phyloP scores from a whole-genome alignment of 2,113 vertebrate species.

The Tragulus kanchil region DNA sequence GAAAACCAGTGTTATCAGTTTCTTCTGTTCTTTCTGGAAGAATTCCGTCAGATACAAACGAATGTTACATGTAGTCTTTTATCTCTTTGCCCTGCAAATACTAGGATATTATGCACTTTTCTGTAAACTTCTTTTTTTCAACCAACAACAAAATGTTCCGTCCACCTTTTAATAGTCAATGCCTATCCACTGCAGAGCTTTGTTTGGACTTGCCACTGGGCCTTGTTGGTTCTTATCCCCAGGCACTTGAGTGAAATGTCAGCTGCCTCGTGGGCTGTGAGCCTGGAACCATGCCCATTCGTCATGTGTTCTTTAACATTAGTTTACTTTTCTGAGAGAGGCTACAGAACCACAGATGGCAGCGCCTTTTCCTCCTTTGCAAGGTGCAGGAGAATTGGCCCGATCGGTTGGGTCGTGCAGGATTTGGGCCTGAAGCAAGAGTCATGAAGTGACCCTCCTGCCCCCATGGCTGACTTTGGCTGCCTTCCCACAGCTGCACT shows the following conservation, averaged over 20 bases:
- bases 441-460: neutral
- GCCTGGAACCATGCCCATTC: neutral
- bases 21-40: neutral
- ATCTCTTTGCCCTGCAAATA: neutral
- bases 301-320: neutral
- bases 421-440: neutral
- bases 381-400: neutral
- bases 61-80: neutral
- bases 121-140: neutral
- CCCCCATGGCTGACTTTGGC: neutral
- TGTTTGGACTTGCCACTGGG: neutral
- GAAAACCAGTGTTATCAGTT: neutral
- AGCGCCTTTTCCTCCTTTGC: neutral
- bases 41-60: neutral
- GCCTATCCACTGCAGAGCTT: neutral
- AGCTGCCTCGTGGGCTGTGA: neutral
- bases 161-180: neutral
- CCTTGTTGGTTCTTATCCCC: slow-evolving; percentile 12
- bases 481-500: neutral
- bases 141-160: neutral
- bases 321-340: neutral
- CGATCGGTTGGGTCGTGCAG: neutral
- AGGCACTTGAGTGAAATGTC: slow-evolving; percentile 7
- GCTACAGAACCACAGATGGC: neutral
- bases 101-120: neutral